Evolutionary conservation across 2,888 invertebrate genomes (phyloP), one percentile per base, ranked within the genome.

Genomic region (Lasioglossum malachurum): DNA sequence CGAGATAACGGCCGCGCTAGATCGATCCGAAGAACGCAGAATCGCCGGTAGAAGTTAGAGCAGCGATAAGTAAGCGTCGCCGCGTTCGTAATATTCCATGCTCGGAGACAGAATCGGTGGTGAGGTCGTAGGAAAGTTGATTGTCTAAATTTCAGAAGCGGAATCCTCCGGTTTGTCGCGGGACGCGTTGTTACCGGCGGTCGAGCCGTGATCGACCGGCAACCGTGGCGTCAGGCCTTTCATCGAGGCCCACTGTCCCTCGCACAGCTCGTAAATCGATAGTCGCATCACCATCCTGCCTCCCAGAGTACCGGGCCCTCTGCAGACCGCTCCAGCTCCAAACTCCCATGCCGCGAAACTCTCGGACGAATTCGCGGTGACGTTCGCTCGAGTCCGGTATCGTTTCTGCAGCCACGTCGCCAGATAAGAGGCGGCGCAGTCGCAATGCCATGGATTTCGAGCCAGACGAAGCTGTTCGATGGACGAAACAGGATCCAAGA

Each of bases 391-490:
- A 0, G 81, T 75, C 19, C 90, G 78, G 74, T 93, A 93, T 69
- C 93, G 92, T 23, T 90, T 93, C 23, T 94, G 92, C 49, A 95
- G 74, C 95, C 95, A 98, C 97, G 96, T 96, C 4, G 97, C 97
- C 85, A 98, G 96, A 93, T 98, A 98, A 2, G 97, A 96, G 53
- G 97, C 97, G 89, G 97, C 97, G 93, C 98, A 98, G 93, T 98
- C 97, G 92, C 98, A 98, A 92, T 97, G 97, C 98, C 98, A 98
- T 0, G 97, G 97, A 94, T 98, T 98, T 90, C 97, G 97, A 1
- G 97, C 97, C 53, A 98, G 95, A 92, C 97, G 97, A 16, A 98
- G 96, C 75, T 97, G 97, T 10, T 96, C 96, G 75, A 98, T 95
- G 86, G 96, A 96, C 0, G 96, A 96, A 90, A 97, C 96, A 79